These are phyloP conservation scores for Orchesella flavescens DNA, from an alignment of 2,888 invertebrate species.

Conservation along the genomic window DNA sequence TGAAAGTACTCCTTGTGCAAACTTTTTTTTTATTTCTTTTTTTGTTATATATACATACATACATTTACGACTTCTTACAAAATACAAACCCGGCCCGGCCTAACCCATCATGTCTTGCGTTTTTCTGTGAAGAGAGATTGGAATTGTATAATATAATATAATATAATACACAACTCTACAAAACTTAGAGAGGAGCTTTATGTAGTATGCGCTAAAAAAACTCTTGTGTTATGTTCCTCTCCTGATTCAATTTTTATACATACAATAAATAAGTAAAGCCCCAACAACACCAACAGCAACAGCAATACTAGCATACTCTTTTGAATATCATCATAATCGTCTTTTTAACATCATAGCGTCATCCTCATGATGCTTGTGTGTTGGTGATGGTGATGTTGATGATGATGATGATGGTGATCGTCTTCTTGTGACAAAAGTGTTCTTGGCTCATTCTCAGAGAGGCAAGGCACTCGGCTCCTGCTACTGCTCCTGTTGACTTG, in stretches of 20 bases:
- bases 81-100: no score
- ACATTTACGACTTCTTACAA: no score
- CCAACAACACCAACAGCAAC: neutral
- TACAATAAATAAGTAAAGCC: neutral
- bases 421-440: constrained; percentile 54
- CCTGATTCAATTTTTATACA: neutral
- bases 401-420: constrained; percentile 37
- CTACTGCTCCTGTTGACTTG: constrained; percentile 11
- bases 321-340: constrained; percentile 24
- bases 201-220: no score
- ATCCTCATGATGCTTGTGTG: constrained; percentile 5
- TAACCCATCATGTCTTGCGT: no score
- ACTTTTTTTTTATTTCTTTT: no score
- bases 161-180: no score
- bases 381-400: constrained; percentile 26
- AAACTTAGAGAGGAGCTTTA: no score
- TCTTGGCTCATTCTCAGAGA: constrained; percentile 62
- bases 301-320: constrained; percentile 4
- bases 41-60: no score
- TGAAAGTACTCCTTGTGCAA: no score
- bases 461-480: constrained; percentile 55
- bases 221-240: no score
- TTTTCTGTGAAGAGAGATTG: no score
- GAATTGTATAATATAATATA: no score
- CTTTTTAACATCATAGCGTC: constrained; percentile 11